Evolutionary conservation across 2,797 vertebrate genomes (phyloP).

Genomic region (Clarias platycephalus): DNA sequence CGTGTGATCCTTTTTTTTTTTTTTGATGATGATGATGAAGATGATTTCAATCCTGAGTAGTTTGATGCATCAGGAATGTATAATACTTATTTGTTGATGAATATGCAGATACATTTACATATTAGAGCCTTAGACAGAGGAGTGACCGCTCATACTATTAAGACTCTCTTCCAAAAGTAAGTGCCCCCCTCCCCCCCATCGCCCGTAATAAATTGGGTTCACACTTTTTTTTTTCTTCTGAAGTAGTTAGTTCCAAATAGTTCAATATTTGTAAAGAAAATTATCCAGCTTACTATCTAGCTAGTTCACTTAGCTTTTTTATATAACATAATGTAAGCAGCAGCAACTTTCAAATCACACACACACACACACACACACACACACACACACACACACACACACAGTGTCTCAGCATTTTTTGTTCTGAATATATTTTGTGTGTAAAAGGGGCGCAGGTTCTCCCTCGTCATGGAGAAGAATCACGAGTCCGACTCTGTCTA

Average conservation of each 20-base stretch:
- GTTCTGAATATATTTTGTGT: neutral
- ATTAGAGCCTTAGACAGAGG: neutral
- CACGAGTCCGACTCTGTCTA: neutral
- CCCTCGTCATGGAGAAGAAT: neutral
- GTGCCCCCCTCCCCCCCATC: neutral
- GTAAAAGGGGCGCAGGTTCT: neutral
- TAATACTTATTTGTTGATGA: neutral
- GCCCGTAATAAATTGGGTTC: no score
- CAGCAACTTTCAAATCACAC: no score
- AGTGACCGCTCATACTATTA: neutral
- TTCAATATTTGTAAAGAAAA: neutral
- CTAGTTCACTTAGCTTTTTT: neutral
- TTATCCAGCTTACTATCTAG: neutral
- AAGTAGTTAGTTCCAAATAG: no score
- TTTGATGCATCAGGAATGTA: neutral
- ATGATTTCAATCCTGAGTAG: neutral
- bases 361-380: no score
- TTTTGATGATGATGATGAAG: neutral
- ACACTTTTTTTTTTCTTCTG: no score
- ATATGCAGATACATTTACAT: neutral
- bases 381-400: no score
- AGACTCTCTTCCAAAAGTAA: neutral
- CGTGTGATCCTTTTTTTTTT: neutral
- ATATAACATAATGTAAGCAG: neutral
- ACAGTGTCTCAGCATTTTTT: neutral